Evolutionary conservation across 2,113 vertebrate species (phyloP).

Genomic region (Eublepharis macularius): DNA sequence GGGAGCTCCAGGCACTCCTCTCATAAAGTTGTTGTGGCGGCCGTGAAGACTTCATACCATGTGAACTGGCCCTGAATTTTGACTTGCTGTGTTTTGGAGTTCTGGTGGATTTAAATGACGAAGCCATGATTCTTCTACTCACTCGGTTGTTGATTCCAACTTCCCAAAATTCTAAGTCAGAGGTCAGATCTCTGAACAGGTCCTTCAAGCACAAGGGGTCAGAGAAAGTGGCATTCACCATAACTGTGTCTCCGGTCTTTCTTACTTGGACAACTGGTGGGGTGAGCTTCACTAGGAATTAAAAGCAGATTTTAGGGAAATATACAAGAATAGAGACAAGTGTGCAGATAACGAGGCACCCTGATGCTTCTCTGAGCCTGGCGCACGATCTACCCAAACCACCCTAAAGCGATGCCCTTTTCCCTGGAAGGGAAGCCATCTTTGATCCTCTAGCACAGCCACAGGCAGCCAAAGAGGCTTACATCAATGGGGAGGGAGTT

Average conservation of each 20-base stretch:
- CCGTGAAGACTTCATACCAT: too few relatives aligned
- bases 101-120: too few relatives aligned
- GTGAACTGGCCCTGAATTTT: too few relatives aligned
- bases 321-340: neutral
- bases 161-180: conserved; percentile 55
- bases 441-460: too few relatives aligned
- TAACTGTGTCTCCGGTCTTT: neutral
- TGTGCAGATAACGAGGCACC: neutral
- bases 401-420: neutral
- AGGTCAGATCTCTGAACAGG: conserved; percentile 21
- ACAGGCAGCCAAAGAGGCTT: too few relatives aligned
- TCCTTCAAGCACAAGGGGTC: conserved; percentile 50
- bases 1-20: too few relatives aligned
- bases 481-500: too few relatives aligned
- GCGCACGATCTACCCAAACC: neutral
- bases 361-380: too few relatives aligned
- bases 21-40: too few relatives aligned
- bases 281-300: conserved; percentile 53
- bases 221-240: conserved; percentile 36
- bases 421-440: too few relatives aligned
- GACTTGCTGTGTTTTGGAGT: too few relatives aligned
- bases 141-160: conserved; percentile 56
- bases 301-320: neutral
- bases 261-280: conserved; percentile 39
- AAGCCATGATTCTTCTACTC: neutral